A percentile compares a stretch with the other conserved stretches of the same genome.
These are phyloP conservation scores for Mormyrus iriodes DNA, from an alignment of 2,113 vertebrate genomes.

Conservation along the genomic window DNA sequence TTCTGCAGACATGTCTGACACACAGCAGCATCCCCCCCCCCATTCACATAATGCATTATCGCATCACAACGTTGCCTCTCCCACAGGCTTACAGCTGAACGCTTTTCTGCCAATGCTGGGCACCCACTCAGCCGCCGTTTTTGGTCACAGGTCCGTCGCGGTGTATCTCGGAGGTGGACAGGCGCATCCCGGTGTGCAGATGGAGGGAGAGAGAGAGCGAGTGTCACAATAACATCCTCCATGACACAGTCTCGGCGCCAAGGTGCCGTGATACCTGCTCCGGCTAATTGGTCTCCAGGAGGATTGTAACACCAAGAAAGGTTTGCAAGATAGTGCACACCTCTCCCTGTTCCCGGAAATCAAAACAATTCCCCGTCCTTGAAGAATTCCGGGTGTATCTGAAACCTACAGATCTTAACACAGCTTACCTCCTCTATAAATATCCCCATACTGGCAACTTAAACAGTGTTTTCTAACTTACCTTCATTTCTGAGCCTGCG, in stretches of 20 bases:
- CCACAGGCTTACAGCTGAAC: not conserved
- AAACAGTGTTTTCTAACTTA: not conserved
- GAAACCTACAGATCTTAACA: not conserved
- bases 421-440: conserved; percentile 11
- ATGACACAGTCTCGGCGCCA: conserved; percentile 25
- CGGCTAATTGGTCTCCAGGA: conserved; percentile 50
- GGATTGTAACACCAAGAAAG: conserved; percentile 20
- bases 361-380: conserved; percentile 8
- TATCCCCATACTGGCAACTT: not conserved
- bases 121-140: not conserved
- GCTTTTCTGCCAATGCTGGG: not conserved
- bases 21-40: not conserved
- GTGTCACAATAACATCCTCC: not conserved
- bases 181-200: not conserved
- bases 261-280: conserved; percentile 30
- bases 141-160: not conserved
- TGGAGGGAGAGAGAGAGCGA: not conserved
- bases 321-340: not conserved
- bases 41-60: not conserved
- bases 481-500: not conserved
- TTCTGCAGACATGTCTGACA: not conserved
- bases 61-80: not conserved
- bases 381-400: not conserved
- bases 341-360: conserved; percentile 18
- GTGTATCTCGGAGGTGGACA: not conserved